Evolutionary conservation across 2,797 vertebrate species (phyloP).

Genomic region (Myotis myotis): DNA sequence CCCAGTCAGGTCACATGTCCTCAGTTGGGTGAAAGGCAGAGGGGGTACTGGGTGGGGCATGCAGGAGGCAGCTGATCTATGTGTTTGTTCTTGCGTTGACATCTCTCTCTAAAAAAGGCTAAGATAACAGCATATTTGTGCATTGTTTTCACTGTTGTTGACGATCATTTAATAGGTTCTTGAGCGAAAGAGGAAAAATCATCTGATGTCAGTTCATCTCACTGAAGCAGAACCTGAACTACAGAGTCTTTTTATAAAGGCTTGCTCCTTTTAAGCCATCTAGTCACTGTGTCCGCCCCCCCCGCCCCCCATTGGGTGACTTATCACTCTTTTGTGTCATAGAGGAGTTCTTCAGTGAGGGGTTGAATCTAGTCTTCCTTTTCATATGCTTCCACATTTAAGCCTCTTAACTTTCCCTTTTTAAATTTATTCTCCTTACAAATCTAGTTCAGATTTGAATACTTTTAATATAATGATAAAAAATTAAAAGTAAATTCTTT

Average conservation of each 20-base stretch:
- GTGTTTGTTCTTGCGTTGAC: neutral
- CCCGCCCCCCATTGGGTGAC: fast-evolving
- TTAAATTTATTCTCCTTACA: neutral
- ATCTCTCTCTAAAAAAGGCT: neutral
- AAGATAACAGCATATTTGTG: neutral
- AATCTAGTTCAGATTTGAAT: neutral
- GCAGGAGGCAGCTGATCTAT: neutral
- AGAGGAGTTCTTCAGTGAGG: neutral
- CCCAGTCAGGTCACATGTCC: neutral
- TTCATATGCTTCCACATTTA: neutral
- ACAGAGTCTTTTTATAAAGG: neutral
- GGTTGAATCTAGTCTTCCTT: neutral
- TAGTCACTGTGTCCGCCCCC: neutral
- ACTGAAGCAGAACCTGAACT: neutral
- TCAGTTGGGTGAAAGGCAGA: too few species aligned
- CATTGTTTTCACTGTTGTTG: neutral
- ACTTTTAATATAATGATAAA: neutral
- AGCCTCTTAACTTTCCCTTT: neutral
- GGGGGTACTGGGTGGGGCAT: neutral
- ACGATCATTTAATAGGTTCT: neutral
- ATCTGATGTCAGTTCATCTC: neutral
- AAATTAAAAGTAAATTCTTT: neutral
- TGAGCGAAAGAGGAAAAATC: neutral
- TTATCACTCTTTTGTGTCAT: neutral
- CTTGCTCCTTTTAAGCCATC: neutral